Conservation (phyloP, 2,113 vertebrate species). For the Brevimyrus niger region DNA sequence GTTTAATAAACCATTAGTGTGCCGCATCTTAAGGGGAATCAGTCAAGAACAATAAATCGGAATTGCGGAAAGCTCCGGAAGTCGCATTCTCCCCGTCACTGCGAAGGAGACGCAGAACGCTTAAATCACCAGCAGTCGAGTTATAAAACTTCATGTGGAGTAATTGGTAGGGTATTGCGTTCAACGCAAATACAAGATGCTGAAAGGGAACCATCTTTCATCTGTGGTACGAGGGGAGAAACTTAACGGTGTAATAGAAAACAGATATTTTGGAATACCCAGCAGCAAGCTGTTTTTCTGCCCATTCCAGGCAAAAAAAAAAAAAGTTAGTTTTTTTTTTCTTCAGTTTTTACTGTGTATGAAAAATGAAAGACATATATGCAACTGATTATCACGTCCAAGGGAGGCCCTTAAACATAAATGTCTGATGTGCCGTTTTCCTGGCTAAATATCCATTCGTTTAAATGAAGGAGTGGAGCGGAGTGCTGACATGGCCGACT, state of each 20-base stretch:
- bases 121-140: background rate
- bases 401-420: background rate
- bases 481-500: background rate
- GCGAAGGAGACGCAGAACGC: too few species aligned
- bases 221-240: background rate
- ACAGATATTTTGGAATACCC: background rate
- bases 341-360: background rate
- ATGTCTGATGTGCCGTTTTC: background rate
- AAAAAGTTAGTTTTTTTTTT: background rate
- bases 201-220: background rate
- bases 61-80: background rate
- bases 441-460: background rate
- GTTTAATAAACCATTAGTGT: slow-evolving; percentile 19
- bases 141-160: background rate
- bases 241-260: background rate
- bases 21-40: background rate
- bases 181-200: background rate
- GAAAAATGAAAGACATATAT: background rate
- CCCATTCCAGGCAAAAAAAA: background rate
- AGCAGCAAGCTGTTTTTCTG: background rate
- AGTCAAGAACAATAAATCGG: slow-evolving; percentile 12
- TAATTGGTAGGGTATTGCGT: slow-evolving; percentile 1
- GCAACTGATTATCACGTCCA: background rate
- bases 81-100: background rate
- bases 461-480: background rate